Evolutionary conservation across 2,113 vertebrate species (phyloP).

Genomic region (Mola mola): DNA sequence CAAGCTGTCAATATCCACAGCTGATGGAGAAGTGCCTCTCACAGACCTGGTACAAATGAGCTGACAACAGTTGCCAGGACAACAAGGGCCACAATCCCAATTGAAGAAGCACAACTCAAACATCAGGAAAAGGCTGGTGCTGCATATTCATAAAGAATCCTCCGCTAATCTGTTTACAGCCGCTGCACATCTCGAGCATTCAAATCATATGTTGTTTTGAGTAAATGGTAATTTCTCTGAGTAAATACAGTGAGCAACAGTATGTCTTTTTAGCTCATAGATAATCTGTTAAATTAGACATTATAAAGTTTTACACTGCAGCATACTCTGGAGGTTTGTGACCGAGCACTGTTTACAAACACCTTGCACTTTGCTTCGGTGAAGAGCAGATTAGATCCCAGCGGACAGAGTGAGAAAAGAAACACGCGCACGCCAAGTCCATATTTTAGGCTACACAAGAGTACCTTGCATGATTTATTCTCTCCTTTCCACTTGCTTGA

Average conservation of each 20-base stretch:
- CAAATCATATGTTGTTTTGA: slow-evolving; percentile 15
- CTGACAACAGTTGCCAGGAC: slow-evolving; percentile 66
- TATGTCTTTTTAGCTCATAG: slow-evolving; percentile 51
- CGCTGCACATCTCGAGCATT: slow-evolving; percentile 39
- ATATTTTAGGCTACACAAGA: slow-evolving; percentile 39
- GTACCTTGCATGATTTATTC: slow-evolving; percentile 27
- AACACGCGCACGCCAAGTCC: slow-evolving; percentile 49
- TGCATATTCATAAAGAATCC: slow-evolving; percentile 42
- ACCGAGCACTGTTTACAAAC: slow-evolving; percentile 48
- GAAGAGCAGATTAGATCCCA: slow-evolving; percentile 49
- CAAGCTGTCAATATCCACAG: slow-evolving; percentile 51
- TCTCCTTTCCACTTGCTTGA: slow-evolving; percentile 7
- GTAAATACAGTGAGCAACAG: slow-evolving; percentile 46
- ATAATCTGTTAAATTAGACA: slow-evolving; percentile 66
- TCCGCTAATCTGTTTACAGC: slow-evolving; percentile 54
- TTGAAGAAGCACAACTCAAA: slow-evolving; percentile 60
- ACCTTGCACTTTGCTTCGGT: slow-evolving; percentile 47
- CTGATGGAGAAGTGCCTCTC: slow-evolving; percentile 48
- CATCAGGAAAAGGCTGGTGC: slow-evolving; percentile 61
- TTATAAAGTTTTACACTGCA: slow-evolving; percentile 54
- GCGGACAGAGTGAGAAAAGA: slow-evolving; percentile 33
- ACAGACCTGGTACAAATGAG: slow-evolving; percentile 31
- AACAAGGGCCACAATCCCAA: slow-evolving; percentile 55
- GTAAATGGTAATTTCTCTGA: slow-evolving; percentile 45
- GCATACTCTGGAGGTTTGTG: slow-evolving; percentile 27